A percentile compares a stretch with the other conserved stretches of the same genome.
phyloP scores from a whole-genome alignment of 2,797 vertebrate genomes.

The Xiphorhynchus erythropygius region DNA sequence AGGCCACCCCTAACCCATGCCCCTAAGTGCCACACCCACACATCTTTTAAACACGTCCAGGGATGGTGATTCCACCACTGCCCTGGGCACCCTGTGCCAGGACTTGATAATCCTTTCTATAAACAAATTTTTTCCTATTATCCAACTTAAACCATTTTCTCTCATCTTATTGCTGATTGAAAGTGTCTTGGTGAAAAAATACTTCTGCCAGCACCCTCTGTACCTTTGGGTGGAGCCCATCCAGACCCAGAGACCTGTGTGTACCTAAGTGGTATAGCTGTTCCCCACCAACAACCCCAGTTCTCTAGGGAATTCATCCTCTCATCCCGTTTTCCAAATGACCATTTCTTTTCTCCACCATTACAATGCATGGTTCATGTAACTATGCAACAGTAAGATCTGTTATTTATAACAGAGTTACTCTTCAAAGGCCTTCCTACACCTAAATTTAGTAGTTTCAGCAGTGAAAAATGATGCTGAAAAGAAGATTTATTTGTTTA shows the following conservation, averaged over 20 bases:
- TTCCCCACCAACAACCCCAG: not conserved
- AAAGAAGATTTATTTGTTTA: not conserved
- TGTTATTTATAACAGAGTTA: not conserved
- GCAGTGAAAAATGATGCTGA: not conserved
- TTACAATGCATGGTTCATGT: not conserved
- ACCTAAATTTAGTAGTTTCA: not conserved
- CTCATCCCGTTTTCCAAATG: not conserved
- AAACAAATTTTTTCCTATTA: not conserved
- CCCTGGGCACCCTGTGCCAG: not conserved
- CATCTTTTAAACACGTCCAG: not conserved
- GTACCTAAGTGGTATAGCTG: not conserved
- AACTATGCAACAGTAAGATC: no score
- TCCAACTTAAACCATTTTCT: not conserved
- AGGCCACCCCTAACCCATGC: not conserved
- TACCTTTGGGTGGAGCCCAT: not conserved
- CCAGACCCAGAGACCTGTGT: not conserved
- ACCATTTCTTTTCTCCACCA: not conserved
- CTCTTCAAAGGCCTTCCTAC: not conserved
- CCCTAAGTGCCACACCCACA: not conserved
- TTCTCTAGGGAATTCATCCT: not conserved
- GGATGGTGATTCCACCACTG: rapidly evolving
- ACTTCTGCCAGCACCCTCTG: not conserved
- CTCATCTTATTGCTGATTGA: not conserved
- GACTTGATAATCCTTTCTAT: not conserved
- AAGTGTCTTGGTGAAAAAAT: not conserved